These are phyloP conservation scores for Centropus bengalensis DNA, from an alignment of 2,113 vertebrate species.

Conservation along the genomic window DNA sequence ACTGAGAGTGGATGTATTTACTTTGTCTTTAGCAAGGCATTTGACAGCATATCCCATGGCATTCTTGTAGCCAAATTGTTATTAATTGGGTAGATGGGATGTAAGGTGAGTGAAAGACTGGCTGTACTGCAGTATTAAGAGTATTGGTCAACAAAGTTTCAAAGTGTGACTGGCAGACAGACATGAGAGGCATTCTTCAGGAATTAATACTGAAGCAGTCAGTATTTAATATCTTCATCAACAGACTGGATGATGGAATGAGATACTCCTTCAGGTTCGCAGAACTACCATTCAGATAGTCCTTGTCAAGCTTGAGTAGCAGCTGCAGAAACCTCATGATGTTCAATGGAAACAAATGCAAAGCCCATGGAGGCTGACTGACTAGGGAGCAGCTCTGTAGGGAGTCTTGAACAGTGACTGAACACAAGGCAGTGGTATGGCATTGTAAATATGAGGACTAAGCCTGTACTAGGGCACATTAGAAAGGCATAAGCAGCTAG, in stretches of 20 bases:
- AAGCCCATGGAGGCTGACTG: neutral
- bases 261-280: neutral
- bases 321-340: neutral
- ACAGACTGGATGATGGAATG: neutral
- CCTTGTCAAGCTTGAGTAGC: neutral
- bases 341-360: neutral
- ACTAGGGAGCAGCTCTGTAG: neutral
- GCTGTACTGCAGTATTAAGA: neutral
- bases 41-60: neutral
- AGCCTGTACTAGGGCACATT: neutral
- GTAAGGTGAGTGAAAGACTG: neutral
- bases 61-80: neutral
- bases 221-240: neutral
- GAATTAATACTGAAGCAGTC: neutral
- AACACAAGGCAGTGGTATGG: neutral
- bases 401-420: neutral
- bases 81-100: neutral
- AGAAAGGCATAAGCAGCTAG: neutral
- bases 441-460: accelerated
- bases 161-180: neutral
- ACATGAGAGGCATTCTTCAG: neutral
- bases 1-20: neutral
- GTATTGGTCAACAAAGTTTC: neutral
- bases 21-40: neutral
- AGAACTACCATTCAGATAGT: neutral